These are phyloP conservation scores for Chondrosia reniformis DNA, from an alignment of 37 sponge, comb jelly and placozoan species.

Conservation along the genomic window DNA sequence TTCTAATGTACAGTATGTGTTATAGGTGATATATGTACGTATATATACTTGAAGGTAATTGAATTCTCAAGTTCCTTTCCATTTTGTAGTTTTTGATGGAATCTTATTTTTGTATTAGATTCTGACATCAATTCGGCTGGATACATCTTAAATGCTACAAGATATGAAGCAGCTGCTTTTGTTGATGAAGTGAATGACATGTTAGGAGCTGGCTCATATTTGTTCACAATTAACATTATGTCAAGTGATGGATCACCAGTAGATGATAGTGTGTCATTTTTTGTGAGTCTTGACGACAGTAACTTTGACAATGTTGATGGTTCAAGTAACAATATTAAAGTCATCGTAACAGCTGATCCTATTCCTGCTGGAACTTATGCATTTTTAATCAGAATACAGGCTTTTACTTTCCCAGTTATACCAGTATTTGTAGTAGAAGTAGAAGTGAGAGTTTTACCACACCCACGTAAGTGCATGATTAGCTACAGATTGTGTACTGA, in stretches of 20 bases:
- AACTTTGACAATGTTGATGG: background rate
- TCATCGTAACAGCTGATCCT: too few species aligned
- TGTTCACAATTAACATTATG: background rate
- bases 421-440: too few species aligned
- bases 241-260: background rate
- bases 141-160: slow-evolving; percentile 14
- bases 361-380: too few species aligned
- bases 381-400: too few species aligned
- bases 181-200: background rate
- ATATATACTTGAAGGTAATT: background rate
- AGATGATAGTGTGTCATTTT: background rate
- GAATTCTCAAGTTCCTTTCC: background rate
- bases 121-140: background rate
- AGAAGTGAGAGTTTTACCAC: too few species aligned
- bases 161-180: slow-evolving; percentile 9
- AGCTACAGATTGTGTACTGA: too few species aligned
- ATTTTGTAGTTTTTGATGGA: background rate
- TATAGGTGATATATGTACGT: background rate
- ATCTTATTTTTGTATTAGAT: background rate
- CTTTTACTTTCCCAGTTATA: too few species aligned
- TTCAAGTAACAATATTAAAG: too few species aligned
- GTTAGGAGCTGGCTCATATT: background rate
- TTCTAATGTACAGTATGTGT: too few species aligned
- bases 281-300: background rate
- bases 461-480: too few species aligned